Conservation (phyloP, 2,888 invertebrate genomes). For the Cerastoderma edule region DNA sequence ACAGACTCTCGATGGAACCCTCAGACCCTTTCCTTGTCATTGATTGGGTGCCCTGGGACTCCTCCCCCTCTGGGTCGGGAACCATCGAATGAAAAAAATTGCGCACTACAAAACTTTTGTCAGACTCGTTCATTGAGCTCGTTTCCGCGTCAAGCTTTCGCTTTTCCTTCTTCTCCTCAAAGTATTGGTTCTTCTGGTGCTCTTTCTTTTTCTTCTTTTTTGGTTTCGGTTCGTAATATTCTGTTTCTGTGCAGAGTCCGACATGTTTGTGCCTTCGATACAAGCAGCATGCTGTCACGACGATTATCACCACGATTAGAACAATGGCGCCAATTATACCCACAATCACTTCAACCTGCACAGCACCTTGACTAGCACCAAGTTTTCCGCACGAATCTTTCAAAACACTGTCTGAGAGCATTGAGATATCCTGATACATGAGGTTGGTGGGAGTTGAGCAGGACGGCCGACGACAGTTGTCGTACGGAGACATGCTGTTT, state of each 20-base stretch:
- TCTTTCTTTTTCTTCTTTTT: constrained; percentile 24
- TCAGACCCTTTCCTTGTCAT: constrained; percentile 56
- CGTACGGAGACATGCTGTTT: constrained; percentile 13
- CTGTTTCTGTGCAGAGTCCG: constrained; percentile 40
- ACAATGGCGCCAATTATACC: constrained; percentile 56
- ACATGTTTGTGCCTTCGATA: constrained; percentile 60
- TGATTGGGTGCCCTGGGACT: constrained; percentile 57
- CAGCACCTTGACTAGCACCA: not conserved
- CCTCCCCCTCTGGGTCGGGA: constrained; percentile 62
- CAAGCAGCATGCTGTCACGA: constrained; percentile 60
- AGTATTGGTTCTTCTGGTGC: constrained; percentile 32
- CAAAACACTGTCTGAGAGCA: constrained; percentile 57
- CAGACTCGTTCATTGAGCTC: constrained; percentile 75
- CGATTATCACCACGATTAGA: constrained; percentile 60
- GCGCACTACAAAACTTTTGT: constrained; percentile 77
- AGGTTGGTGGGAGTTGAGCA: constrained; percentile 65
- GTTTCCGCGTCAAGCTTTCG: constrained; percentile 67
- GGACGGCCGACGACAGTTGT: constrained; percentile 56
- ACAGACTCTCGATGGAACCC: constrained; percentile 47
- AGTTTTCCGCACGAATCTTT: constrained; percentile 41
- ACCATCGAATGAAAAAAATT: constrained; percentile 77
- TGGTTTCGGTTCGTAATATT: constrained; percentile 18
- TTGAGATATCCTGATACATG: constrained; percentile 47
- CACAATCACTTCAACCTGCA: constrained; percentile 46
- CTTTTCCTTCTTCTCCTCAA: constrained; percentile 64